Conservation (phyloP, 2,797 vertebrate genomes). For the Mormyrus hasselquistii region DNA sequence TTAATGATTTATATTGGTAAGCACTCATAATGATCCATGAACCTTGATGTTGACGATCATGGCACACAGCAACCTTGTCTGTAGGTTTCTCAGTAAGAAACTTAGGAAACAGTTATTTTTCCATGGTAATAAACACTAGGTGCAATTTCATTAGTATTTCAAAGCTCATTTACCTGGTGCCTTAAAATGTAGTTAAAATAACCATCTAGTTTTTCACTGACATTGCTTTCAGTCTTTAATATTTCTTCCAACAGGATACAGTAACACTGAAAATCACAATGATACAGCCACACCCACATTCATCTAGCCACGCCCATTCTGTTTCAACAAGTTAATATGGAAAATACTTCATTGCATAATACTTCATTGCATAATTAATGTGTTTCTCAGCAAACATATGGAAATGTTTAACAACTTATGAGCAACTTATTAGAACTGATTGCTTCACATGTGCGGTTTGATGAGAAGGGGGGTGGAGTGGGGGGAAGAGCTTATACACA, state of each 20-base stretch:
- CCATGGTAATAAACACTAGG: not conserved
- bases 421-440: not conserved
- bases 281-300: not conserved
- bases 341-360: not conserved
- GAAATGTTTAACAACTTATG: not conserved
- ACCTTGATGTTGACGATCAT: not conserved
- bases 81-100: not conserved
- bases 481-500: not conserved
- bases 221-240: constrained; percentile 14
- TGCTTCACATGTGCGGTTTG: not conserved
- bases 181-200: constrained; percentile 11
- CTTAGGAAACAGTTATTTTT: not conserved
- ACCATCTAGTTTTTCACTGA: constrained; percentile 8
- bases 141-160: not conserved
- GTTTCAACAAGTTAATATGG: not conserved
- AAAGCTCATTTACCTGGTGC: not conserved
- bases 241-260: constrained; percentile 4
- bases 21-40: not conserved
- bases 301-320: not conserved
- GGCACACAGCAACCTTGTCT: not conserved
- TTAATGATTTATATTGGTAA: not conserved
- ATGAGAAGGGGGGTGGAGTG: not conserved
- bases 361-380: not conserved
- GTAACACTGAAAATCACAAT: constrained; percentile 10
- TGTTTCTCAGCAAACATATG: not conserved